Percentiles rank a stretch among this genome's conserved stretches.
phyloP scores from a whole-genome alignment of 2,113 vertebrate species.

The Cyanocitta stelleri region DNA sequence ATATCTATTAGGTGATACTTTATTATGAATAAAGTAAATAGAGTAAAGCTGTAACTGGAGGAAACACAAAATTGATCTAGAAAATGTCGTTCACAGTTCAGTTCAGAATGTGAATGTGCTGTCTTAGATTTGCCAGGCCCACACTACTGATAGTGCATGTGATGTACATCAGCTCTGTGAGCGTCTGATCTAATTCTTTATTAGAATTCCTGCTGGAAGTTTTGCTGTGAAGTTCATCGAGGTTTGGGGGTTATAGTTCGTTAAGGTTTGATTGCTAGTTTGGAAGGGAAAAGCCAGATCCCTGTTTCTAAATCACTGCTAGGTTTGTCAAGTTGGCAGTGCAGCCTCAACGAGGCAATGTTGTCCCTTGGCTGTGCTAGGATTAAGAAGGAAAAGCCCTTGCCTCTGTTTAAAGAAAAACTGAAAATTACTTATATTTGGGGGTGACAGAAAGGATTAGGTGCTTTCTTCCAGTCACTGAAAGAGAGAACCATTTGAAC shows the following conservation, averaged over 20 bases:
- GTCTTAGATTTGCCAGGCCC: neutral
- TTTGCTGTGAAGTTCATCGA: rapidly evolving
- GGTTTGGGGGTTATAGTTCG: neutral
- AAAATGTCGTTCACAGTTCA: neutral
- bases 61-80: neutral
- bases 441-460: rapidly evolving
- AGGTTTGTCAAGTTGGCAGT: neutral
- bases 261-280: neutral
- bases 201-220: neutral
- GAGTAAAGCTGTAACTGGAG: neutral
- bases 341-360: rapidly evolving
- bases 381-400: neutral
- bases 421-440: rapidly evolving
- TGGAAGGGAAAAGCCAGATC: neutral
- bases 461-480: neutral
- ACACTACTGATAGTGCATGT: rapidly evolving
- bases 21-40: neutral
- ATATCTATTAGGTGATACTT: neutral
- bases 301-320: neutral
- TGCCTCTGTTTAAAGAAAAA: neutral
- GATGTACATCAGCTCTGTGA: neutral
- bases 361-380: neutral
- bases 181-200: neutral
- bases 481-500: neutral
- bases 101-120: neutral